Conservation (phyloP, 2,888 invertebrate species). For the Cephus nigrinus region DNA sequence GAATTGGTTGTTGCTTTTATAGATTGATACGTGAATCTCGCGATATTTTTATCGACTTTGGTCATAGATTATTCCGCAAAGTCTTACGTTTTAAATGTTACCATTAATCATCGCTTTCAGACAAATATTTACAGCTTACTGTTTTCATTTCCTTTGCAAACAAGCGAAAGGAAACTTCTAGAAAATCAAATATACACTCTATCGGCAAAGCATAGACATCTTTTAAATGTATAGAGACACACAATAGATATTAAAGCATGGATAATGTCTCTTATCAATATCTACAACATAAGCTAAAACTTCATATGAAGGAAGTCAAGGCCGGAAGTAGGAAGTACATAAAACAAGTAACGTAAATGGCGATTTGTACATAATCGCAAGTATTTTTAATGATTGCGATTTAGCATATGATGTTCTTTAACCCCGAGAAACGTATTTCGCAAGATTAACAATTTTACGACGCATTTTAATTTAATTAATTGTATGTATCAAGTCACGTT, state of each 20-base stretch:
- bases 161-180: neutral
- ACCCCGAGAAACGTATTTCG: neutral
- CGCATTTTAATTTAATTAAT: neutral
- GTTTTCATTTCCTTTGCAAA: neutral
- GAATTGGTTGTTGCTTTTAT: neutral
- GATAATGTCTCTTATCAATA: too few relatives aligned
- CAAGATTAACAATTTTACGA: neutral
- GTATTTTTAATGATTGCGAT: neutral
- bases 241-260: too few relatives aligned
- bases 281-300: neutral
- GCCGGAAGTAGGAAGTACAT: neutral
- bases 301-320: neutral
- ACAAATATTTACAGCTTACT: neutral
- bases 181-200: neutral
- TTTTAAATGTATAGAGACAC: too few relatives aligned
- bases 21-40: neutral
- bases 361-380: neutral
- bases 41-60: neutral
- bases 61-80: neutral
- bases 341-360: neutral
- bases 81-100: neutral
- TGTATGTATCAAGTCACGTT: neutral
- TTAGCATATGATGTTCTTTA: neutral
- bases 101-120: neutral
- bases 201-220: neutral